These are phyloP conservation scores for Cryptus viduatorius DNA, from an alignment of 2,888 invertebrate species.

Conservation along the genomic window DNA sequence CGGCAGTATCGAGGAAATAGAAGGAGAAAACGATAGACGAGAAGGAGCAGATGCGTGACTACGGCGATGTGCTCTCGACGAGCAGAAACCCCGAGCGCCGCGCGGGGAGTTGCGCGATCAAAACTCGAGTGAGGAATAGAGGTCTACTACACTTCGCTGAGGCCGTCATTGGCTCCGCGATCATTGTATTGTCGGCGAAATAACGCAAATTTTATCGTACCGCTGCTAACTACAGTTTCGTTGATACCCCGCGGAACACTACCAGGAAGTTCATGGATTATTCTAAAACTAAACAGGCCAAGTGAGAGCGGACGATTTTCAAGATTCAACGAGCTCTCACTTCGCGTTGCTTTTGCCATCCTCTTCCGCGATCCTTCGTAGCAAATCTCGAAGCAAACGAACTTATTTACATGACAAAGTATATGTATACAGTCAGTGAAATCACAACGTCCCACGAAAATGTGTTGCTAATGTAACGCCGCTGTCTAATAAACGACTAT, in stretches of 20 bases:
- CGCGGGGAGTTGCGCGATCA: constrained; percentile 15
- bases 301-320: constrained; percentile 19
- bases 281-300: background rate
- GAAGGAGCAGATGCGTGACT: background rate
- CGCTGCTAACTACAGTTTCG: background rate
- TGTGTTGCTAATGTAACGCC: background rate
- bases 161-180: constrained; percentile 12
- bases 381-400: background rate
- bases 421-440: background rate
- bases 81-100: background rate
- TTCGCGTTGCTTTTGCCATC: constrained; percentile 35
- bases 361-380: constrained; percentile 23
- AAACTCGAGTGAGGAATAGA: constrained; percentile 5
- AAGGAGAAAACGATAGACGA: background rate
- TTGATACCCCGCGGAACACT: background rate
- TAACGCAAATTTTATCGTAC: background rate
- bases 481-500: constrained; percentile 2
- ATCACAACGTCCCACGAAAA: background rate
- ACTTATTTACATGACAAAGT: constrained; percentile 14
- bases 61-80: background rate
- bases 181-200: constrained; percentile 4
- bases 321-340: constrained; percentile 67
- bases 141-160: constrained; percentile 5
- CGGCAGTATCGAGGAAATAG: constrained; percentile 12
- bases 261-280: constrained; percentile 26